These are phyloP conservation scores for Melanocharis versteri DNA, from an alignment of 2,113 vertebrate genomes.

Conservation along the genomic window DNA sequence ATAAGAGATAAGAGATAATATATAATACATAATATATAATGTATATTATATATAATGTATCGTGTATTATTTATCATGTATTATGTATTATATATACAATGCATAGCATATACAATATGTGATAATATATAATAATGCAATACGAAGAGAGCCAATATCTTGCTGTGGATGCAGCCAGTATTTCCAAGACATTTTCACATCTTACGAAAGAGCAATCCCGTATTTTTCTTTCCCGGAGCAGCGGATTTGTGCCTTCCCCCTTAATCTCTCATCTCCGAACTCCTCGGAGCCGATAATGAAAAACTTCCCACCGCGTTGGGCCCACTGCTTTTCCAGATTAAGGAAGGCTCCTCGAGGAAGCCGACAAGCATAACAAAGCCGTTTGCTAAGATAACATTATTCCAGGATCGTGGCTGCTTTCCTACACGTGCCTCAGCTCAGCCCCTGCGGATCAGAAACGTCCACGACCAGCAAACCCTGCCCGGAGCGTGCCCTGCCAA, in stretches of 20 bases:
- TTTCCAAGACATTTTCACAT: not conserved
- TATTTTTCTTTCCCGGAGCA: not conserved
- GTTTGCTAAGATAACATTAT: not conserved
- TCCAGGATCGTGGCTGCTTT: not conserved
- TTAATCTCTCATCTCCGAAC: not conserved
- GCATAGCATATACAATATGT: not conserved
- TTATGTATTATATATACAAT: no score
- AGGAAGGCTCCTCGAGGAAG: not conserved
- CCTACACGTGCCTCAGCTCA: not conserved
- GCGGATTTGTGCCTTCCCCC: not conserved
- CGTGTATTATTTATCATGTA: no score
- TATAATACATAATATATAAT: not conserved
- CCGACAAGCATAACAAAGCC: not conserved
- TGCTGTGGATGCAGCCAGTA: not conserved
- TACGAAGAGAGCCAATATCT: not conserved
- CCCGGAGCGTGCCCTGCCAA: rapidly evolving
- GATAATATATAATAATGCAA: not conserved
- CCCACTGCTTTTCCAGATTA: not conserved
- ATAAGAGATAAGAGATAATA: no score
- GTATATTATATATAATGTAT: not conserved
- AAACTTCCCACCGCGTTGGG: not conserved
- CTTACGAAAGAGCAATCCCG: rapidly evolving
- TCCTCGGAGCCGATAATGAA: not conserved
- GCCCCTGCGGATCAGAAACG: rapidly evolving
- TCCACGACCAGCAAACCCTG: rapidly evolving